Conservation (phyloP, 1,140 invertebrate species). For the Drosophila sechellia region DNA sequence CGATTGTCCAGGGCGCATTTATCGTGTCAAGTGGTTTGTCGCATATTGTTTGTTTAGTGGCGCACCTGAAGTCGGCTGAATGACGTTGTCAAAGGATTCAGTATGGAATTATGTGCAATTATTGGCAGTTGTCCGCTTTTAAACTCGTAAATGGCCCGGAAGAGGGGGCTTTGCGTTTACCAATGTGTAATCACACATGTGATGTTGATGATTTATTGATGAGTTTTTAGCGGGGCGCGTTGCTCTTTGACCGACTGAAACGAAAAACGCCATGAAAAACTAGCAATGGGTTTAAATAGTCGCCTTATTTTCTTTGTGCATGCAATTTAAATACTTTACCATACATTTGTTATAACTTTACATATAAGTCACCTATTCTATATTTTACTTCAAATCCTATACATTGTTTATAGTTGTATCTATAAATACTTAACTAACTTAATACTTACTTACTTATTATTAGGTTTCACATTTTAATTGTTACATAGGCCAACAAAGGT, state of each 20-base stretch:
- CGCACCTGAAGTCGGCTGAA: not conserved
- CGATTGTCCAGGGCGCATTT: conserved; percentile 3
- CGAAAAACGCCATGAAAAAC: not conserved
- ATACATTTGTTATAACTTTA: not conserved
- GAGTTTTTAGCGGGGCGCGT: conserved; percentile 1
- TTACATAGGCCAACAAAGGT: too few species aligned
- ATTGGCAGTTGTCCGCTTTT: conserved; percentile 24
- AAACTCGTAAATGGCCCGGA: conserved; percentile 10
- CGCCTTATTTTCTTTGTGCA: not conserved
- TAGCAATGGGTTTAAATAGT: not conserved
- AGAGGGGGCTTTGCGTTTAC: conserved; percentile 15
- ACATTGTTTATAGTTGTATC: too few species aligned
- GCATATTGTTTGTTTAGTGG: conserved; percentile 33
- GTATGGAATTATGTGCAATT: conserved; percentile 30
- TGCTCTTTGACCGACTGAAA: conserved; percentile 1
- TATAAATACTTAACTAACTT: too few species aligned
- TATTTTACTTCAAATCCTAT: too few species aligned
- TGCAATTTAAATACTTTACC: not conserved
- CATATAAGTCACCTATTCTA: not conserved
- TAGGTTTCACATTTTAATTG: too few species aligned
- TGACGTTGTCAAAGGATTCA: conserved; percentile 34
- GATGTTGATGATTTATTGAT: conserved; percentile 11
- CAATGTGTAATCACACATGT: conserved; percentile 22
- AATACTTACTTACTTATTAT: too few species aligned
- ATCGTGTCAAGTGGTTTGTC: conserved; percentile 26